These are phyloP conservation scores for Mesochorus sp. DNA, from an alignment of 2,888 invertebrate species.

Conservation along the genomic window DNA sequence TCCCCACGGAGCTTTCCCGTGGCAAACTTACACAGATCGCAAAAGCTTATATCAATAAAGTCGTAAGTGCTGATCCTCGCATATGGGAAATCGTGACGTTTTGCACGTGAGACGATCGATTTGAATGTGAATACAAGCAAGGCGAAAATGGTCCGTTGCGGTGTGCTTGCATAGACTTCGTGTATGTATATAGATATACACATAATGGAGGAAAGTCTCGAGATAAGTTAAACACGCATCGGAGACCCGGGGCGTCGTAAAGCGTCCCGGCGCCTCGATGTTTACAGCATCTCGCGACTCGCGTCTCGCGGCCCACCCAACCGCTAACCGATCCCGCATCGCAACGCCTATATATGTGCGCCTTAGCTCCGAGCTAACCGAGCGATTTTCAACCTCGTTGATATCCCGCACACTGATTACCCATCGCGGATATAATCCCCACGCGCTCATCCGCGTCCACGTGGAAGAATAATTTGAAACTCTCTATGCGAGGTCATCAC, in stretches of 20 bases:
- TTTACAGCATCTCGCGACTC: conserved; percentile 80
- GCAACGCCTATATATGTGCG: too few species aligned
- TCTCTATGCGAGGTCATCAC: not conserved
- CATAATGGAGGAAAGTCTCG: conserved; percentile 73
- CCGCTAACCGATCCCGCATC: conserved; percentile 56
- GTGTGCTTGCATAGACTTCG: conserved; percentile 5
- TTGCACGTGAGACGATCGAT: not conserved
- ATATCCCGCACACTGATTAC: too few species aligned
- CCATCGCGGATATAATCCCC: not conserved
- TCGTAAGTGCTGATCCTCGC: not conserved
- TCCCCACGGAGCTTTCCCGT: conserved; percentile 28
- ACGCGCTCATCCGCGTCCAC: not conserved
- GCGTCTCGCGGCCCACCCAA: conserved; percentile 70
- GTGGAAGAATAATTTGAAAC: not conserved
- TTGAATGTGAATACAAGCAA: conserved; percentile 1
- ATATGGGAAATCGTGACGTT: not conserved
- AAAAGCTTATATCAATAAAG: not conserved
- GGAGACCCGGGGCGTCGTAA: conserved; percentile 81
- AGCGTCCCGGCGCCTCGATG: conserved; percentile 84
- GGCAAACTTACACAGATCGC: not conserved
- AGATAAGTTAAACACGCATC: conserved; percentile 75
- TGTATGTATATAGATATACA: not conserved
- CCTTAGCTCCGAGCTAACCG: not conserved
- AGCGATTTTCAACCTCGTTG: conserved; percentile 48
- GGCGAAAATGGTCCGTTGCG: conserved; percentile 46